These are phyloP conservation scores for Rhynchonycteris naso DNA, from an alignment of 2,797 vertebrate species.

Conservation along the genomic window DNA sequence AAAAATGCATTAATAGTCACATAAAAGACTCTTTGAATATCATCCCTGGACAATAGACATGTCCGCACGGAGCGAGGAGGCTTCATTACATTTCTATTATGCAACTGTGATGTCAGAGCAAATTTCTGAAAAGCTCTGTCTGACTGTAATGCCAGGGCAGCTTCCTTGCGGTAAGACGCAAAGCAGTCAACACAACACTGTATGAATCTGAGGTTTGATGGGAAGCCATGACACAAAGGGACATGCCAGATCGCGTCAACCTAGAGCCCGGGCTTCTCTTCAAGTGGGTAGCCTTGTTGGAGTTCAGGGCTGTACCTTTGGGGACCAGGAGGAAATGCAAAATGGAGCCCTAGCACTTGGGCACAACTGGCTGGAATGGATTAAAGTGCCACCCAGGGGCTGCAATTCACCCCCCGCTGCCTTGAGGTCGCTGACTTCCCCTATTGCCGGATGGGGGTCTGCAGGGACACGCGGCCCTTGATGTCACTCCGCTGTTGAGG, in stretches of 20 bases:
- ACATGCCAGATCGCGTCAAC: not conserved
- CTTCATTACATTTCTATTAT: conserved; percentile 42
- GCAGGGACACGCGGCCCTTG: not conserved
- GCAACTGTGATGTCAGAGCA: conserved; percentile 50
- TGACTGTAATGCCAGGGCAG: conserved; percentile 46
- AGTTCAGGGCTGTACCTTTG: not conserved
- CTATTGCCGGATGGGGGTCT: fast-evolving
- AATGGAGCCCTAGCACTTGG: not conserved
- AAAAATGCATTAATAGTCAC: conserved; percentile 33
- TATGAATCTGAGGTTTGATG: conserved; percentile 73
- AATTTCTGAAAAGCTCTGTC: conserved; percentile 50
- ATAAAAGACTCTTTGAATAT: conserved; percentile 32
- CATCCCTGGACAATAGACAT: conserved; percentile 12
- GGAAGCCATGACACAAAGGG: conserved; percentile 54
- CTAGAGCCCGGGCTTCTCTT: not conserved
- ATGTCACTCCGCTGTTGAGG: not conserved
- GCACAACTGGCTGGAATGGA: not conserved
- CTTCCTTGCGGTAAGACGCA: conserved; percentile 60
- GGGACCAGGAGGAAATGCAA: not conserved
- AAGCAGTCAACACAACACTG: conserved; percentile 68
- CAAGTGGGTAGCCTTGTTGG: fast-evolving
- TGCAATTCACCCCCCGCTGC: not conserved
- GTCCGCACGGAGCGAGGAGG: not conserved
- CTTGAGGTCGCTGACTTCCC: not conserved
- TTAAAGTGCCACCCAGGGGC: not conserved